phyloP scores from a whole-genome alignment of 2,888 invertebrate genomes.

The Tachina grossa region DNA sequence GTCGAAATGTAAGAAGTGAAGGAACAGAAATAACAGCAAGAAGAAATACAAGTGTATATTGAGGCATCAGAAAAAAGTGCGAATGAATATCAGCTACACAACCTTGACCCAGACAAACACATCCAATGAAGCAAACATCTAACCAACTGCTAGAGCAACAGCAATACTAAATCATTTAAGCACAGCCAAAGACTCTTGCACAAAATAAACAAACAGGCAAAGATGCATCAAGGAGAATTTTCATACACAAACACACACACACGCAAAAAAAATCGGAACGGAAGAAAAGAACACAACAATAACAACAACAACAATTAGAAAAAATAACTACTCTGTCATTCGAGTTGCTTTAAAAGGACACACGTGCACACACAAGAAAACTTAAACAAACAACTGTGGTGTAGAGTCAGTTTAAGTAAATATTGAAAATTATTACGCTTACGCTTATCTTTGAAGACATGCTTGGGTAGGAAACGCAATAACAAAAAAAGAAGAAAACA shows the following conservation, averaged over 20 bases:
- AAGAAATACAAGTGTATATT: constrained; percentile 19
- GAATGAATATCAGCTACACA: constrained; percentile 43
- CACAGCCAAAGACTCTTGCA: constrained; percentile 32
- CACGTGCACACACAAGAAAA: not conserved
- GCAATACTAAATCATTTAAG: constrained; percentile 45
- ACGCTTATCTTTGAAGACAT: constrained; percentile 67
- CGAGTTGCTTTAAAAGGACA: constrained; percentile 41
- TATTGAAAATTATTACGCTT: constrained; percentile 71
- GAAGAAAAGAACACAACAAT: constrained; percentile 32
- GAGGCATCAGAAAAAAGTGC: constrained; percentile 19
- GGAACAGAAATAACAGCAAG: constrained; percentile 33
- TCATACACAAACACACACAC: not conserved
- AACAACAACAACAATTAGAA: not conserved
- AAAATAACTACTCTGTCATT: constrained; percentile 41
- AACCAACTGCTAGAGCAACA: constrained; percentile 29
- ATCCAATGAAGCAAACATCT: constrained; percentile 45
- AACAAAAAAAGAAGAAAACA: constrained; percentile 7
- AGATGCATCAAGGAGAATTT: constrained; percentile 32
- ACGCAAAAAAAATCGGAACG: constrained; percentile 30
- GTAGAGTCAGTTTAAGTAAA: constrained; percentile 58
- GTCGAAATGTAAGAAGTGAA: not conserved
- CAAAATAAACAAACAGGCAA: constrained; percentile 21
- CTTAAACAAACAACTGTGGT: not conserved
- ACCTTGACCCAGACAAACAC: constrained; percentile 72
- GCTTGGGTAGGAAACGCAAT: constrained; percentile 35